Evolutionary conservation across 2,113 vertebrate genomes (phyloP).

Genomic region (Guaruba guarouba): DNA sequence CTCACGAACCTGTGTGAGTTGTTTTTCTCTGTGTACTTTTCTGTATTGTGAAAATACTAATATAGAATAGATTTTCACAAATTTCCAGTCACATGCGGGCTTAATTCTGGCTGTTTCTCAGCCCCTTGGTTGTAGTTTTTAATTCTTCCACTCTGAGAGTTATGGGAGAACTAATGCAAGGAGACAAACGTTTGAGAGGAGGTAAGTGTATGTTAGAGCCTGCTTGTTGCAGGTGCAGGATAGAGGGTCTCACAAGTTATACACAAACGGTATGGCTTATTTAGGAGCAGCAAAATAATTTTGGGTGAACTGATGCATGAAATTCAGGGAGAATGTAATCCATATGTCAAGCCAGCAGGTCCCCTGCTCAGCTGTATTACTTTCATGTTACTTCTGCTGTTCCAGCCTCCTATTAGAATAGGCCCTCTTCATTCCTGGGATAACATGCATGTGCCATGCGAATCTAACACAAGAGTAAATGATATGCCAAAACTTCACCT

Average conservation of each 20-base stretch:
- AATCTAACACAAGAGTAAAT: background rate
- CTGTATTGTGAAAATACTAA: background rate
- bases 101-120: background rate
- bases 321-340: background rate
- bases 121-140: background rate
- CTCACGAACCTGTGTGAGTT: background rate
- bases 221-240: background rate
- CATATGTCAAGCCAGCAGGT: accelerated
- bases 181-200: background rate
- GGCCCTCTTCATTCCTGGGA: background rate
- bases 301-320: background rate
- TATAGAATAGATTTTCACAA: background rate
- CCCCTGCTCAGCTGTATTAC: background rate
- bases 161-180: background rate
- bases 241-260: background rate
- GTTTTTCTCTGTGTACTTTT: background rate
- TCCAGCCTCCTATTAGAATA: background rate
- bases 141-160: background rate
- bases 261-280: background rate
- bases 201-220: background rate
- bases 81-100: background rate
- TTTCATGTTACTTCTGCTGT: background rate
- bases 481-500: background rate
- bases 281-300: background rate
- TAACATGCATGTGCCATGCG: too few relatives aligned